Base-by-base conservation (phyloP, 2,113 vertebrate species). In the Python bivittatus region DNA sequence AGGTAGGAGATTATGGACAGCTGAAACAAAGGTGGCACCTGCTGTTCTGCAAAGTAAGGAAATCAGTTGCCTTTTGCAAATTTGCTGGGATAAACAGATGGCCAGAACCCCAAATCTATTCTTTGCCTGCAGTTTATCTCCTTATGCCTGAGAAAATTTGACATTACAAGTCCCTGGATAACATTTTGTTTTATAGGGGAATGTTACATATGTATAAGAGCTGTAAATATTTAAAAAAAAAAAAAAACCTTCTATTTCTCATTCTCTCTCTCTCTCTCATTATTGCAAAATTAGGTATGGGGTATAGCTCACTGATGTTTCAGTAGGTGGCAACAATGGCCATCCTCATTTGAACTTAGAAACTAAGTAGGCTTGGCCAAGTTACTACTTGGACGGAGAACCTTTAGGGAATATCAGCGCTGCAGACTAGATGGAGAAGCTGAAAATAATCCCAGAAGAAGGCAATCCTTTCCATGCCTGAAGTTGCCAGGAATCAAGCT, bases 31-130 rank as follows among this genome's bases (percentile, higher is more conserved):
- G 95, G 95, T 93, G 93, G 94, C 95, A 95, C 90, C 96, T 97
- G 95, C 94, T 96, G 95, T 95, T 96, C 91, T 95, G 88, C 86
- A 97, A 94, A 96, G 95, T 94, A 91, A 94, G 93, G 95, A 96
- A 96, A 95, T 97, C 93, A 64, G 95, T 91, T 96, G 86, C 92
- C 89, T 93, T 93, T 90, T 96, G 93, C 92, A 95, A 0, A 93
- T 96, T 91, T 95, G 94, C 91, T 91, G 92, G 93, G 92, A 95
- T 93, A 95, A 96, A 93, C 97, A 97, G 97, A 97, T 95, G 96
- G 96, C 89, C 93, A 93, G 95, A 97, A 95, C 93, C 87, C 92
- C 25, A n/a, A 27, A 13, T 7, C 93, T 93, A 94, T 91, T 96
- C 94, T 93, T 96, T 92, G 92, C 60, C 60, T 94, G 91, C 88